Percentiles rank a stretch among this genome's conserved stretches.
These are phyloP conservation scores for Diarsia brunnea DNA, from an alignment of 2,888 invertebrate genomes.

Conservation along the genomic window DNA sequence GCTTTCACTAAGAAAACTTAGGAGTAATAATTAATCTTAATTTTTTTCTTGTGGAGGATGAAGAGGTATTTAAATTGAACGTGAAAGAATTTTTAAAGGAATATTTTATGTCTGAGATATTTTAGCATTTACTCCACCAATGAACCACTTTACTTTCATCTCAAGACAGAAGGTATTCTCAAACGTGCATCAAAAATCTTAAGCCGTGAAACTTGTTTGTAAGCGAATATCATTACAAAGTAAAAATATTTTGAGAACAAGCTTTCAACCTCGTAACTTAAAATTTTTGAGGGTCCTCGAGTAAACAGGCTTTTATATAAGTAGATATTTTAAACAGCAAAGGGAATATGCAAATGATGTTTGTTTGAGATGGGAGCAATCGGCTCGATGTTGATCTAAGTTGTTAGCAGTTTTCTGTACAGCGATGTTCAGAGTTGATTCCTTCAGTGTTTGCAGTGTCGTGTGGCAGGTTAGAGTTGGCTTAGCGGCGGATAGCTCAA, in stretches of 20 bases:
- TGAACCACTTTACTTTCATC: conserved; percentile 29
- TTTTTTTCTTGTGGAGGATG: not conserved
- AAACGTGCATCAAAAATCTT: conserved; percentile 50
- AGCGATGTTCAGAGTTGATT: conserved; percentile 19
- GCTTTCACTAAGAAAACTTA: conserved; percentile 30
- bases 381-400: conserved; percentile 19
- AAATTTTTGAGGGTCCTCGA: conserved; percentile 44
- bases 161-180: conserved; percentile 33
- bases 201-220: conserved; percentile 49
- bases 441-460: conserved; percentile 27
- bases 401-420: conserved; percentile 9
- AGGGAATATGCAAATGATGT: conserved; percentile 44
- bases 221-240: conserved; percentile 55
- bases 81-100: conserved; percentile 4
- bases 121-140: conserved; percentile 18
- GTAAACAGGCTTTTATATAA: conserved; percentile 38
- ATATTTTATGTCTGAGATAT: conserved; percentile 2
- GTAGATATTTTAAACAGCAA: conserved; percentile 22
- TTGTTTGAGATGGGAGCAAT: conserved; percentile 32
- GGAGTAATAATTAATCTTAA: conserved; percentile 30
- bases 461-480: conserved; percentile 29
- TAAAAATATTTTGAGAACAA: conserved; percentile 53
- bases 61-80: conserved; percentile 2
- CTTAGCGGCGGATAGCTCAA: conserved; percentile 29
- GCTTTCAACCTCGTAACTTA: conserved; percentile 45